These are phyloP conservation scores for Netelia inedita DNA, from an alignment of 2,888 invertebrate genomes.

Conservation along the genomic window DNA sequence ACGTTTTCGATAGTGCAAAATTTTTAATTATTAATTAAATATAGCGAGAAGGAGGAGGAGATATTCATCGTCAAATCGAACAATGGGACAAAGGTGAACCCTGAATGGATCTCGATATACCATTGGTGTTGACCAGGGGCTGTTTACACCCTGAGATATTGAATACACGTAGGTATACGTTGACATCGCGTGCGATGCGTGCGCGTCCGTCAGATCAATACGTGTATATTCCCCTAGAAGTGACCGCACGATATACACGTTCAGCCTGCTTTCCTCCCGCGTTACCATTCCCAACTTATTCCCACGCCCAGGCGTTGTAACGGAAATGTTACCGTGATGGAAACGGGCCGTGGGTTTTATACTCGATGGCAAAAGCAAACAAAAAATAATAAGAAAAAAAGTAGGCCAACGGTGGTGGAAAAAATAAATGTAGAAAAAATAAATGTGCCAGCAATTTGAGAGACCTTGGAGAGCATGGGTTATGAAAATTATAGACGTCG, in stretches of 20 bases:
- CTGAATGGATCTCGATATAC: not conserved
- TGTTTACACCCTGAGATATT: slow-evolving; percentile 17
- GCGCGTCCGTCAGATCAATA: slow-evolving; percentile 70
- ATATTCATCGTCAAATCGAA: not conserved
- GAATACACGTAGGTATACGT: slow-evolving; percentile 6
- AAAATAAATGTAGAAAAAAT: not conserved
- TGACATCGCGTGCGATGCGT: slow-evolving; percentile 62
- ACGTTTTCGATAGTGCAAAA: not conserved
- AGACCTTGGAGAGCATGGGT: slow-evolving; percentile 31
- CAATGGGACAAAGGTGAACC: not conserved
- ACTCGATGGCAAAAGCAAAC: not conserved
- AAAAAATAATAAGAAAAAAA: not conserved
- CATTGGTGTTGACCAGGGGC: not conserved
- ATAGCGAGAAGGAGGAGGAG: not conserved
- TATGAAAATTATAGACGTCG: slow-evolving; percentile 41
- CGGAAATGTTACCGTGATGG: slow-evolving; percentile 2
- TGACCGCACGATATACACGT: slow-evolving; percentile 29
- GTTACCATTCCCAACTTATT: slow-evolving; percentile 32
- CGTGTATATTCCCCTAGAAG: slow-evolving; percentile 52
- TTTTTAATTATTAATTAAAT: not conserved
- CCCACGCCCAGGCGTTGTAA: not conserved
- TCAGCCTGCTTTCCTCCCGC: not conserved
- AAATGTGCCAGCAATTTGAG: not conserved
- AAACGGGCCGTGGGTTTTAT: not conserved
- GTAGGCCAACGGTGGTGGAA: not conserved